Evolutionary conservation across 2,888 invertebrate species (phyloP), one percentile per base, ranked within the genome.

Genomic region (Altica lythri): DNA sequence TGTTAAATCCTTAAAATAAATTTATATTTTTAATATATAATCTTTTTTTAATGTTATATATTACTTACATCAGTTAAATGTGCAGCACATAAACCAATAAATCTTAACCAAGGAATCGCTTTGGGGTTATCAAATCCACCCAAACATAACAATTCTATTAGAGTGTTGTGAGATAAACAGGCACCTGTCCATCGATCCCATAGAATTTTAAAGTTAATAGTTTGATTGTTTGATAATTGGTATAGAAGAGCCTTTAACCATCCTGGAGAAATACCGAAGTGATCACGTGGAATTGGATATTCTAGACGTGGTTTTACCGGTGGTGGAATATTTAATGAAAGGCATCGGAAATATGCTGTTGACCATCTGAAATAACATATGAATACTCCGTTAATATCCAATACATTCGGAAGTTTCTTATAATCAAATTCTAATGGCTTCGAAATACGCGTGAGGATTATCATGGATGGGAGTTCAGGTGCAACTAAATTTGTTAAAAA

Each of bases 221-320:
- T 69, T 16, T 59, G 48, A 35, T 61, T 71, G 69, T 77, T 77
- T 52, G 75, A 74, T 65, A 92, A 87, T 82, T 92, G 92, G 66
- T 86, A 82, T 49, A 90, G 81, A 6, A 94, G 75, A 2, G 91
- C 86, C 68, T 85, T 86, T 18, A 93, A 74, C 68, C 90, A 88
- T 1, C 92, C 93, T 4, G 89, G 84, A 0, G 92, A 91, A 0
- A 93, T 78, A 0, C 90, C 89, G 1, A 86, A 86, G 61, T 86
- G 84, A 17, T 83, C 86, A 62, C 81, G 83, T 17, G 83, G 81
- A 1, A 86, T 79, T 0, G 89, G 88, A 67, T 86, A 89, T 70
- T 91, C 90, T 49, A 90, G 75, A 8, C 89, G 78, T 35, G 88
- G 81, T 71, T 93, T 94, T 0, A 88, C 88, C 0, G 93, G 93